Conservation (phyloP, 1,140 invertebrate genomes). For the Paraescarpia echinospica region DNA sequence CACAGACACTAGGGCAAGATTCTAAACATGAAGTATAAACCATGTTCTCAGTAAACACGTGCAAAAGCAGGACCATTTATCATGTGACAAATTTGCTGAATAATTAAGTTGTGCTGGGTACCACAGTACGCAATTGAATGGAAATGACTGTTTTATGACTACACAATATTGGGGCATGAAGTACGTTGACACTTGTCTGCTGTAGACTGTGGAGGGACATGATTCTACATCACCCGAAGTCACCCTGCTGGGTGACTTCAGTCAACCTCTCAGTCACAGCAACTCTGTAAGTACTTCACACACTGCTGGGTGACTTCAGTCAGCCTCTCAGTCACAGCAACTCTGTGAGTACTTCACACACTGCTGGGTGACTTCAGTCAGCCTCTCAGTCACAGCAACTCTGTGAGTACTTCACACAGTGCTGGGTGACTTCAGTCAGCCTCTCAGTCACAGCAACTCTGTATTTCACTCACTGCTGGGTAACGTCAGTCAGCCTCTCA, state of each 20-base stretch:
- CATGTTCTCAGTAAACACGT: neutral
- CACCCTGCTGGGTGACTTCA: slow-evolving; percentile 1
- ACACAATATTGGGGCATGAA: too few relatives aligned
- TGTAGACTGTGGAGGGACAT: neutral
- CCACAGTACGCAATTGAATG: neutral
- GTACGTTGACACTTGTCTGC: neutral
- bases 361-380: slow-evolving; percentile 16
- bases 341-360: slow-evolving; percentile 2
- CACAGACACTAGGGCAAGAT: neutral
- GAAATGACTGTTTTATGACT: neutral
- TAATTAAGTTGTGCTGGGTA: neutral
- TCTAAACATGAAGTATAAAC: neutral
- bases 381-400: slow-evolving; percentile 4
- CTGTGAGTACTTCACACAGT: neutral
- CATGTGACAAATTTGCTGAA: neutral
- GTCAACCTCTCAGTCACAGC: slow-evolving; percentile 11
- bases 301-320: slow-evolving; percentile 11
- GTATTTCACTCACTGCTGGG: too few relatives aligned
- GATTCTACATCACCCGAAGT: neutral
- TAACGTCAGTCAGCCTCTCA: too few relatives aligned
- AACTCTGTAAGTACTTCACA: slow-evolving; percentile 8
- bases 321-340: slow-evolving; percentile 9
- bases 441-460: slow-evolving; percentile 7
- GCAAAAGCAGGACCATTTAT: neutral
- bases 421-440: slow-evolving; percentile 15